phyloP scores from a whole-genome alignment of 1,140 invertebrate genomes.

The Parasteatoda tepidariorum region DNA sequence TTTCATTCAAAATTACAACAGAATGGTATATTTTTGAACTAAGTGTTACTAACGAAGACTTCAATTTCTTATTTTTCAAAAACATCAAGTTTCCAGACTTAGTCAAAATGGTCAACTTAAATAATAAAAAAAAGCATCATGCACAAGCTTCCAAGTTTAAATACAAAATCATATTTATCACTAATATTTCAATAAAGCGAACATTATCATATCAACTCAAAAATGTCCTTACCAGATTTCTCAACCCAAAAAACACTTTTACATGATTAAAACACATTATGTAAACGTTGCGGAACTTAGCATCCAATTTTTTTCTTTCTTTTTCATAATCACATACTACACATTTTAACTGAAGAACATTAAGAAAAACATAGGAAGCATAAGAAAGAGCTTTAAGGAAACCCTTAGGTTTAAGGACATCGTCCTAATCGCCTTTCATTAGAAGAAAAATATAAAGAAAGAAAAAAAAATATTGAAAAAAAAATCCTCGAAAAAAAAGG shows the following conservation, averaged over 20 bases:
- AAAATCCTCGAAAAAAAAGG: neutral
- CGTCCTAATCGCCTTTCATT: constrained; percentile 9
- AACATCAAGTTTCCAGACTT: no score
- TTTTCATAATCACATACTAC: neutral
- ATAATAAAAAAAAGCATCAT: no score
- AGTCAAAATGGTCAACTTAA: no score
- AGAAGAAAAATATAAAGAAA: constrained; percentile 31
- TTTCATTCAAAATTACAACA: no score
- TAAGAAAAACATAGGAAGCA: neutral
- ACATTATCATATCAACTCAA: no score
- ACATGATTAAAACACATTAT: neutral
- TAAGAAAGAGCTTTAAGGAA: neutral
- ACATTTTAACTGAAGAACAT: neutral
- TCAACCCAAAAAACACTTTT: neutral
- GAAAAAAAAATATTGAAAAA: constrained; percentile 24
- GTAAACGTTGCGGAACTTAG: neutral
- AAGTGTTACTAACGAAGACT: no score
- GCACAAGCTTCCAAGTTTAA: no score
- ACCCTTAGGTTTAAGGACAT: neutral
- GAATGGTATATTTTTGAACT: no score
- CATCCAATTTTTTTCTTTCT: neutral
- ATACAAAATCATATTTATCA: no score
- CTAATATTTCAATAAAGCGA: no score
- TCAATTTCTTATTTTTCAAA: no score
- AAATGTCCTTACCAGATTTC: neutral